These are phyloP conservation scores for Drosophila diplacantha DNA, from an alignment of 2,888 invertebrate genomes.

Conservation along the genomic window DNA sequence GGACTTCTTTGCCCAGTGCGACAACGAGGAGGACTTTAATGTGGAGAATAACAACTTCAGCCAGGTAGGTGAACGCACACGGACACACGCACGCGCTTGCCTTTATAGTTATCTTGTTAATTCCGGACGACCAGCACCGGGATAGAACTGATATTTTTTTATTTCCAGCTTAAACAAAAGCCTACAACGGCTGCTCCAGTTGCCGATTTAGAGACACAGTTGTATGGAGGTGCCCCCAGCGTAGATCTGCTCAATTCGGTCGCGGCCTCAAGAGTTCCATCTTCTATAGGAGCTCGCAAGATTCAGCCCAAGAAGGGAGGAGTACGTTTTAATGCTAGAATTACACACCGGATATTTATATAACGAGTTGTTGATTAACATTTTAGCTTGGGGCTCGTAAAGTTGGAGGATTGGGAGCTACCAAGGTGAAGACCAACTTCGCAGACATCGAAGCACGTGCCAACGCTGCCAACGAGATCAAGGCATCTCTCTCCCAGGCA, in stretches of 20 bases:
- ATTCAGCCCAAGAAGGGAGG: constrained; percentile 84
- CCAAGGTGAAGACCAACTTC: constrained; percentile 95
- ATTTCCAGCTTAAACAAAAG: constrained; percentile 61
- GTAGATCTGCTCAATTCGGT: constrained; percentile 76
- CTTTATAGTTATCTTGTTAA: constrained; percentile 23
- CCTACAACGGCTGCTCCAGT: constrained; percentile 24
- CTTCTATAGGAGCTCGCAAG: constrained; percentile 86
- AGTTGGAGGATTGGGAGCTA: constrained; percentile 90
- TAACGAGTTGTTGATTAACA: neutral
- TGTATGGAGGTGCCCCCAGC: constrained; percentile 72
- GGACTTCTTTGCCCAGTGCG: constrained; percentile 93
- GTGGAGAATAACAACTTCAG: constrained; percentile 77
- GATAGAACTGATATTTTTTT: neutral
- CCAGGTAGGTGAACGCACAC: constrained; percentile 78
- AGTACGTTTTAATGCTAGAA: constrained; percentile 78
- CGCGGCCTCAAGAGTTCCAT: constrained; percentile 79
- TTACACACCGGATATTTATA: neutral
- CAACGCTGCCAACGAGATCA: constrained; percentile 88
- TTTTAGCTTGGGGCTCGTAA: constrained; percentile 90
- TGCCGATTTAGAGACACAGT: constrained; percentile 36
- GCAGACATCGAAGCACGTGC: constrained; percentile 96
- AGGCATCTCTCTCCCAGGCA: constrained; percentile 70
- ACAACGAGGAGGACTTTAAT: constrained; percentile 76
- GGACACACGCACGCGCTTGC: constrained; percentile 24
- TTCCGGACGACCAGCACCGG: neutral